Evolutionary conservation across 2,113 vertebrate species (phyloP), one percentile per base, ranked within the genome.

Genomic region (Halcyon malimbica): DNA sequence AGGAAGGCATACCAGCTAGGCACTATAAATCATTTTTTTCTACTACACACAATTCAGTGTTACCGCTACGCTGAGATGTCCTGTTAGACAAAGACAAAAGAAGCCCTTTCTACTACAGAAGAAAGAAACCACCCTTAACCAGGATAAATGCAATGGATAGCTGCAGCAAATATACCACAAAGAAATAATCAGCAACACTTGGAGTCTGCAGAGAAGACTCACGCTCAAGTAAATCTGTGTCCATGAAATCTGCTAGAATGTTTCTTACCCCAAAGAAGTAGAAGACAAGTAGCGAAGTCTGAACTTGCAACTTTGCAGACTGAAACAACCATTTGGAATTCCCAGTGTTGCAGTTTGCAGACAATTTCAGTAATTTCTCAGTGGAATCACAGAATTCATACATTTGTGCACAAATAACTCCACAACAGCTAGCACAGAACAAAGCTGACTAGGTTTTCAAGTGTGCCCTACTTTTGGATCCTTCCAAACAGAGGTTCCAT

Each of bases 391-490:
- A 48, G 21, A 90, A 88, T 56, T 79, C 23, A 16, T 18, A 53
- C 10, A 5, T 69, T 69, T 74, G 50, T 23, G 37, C 71, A 86
- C 37, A 80, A 70, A 63, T 85, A 73, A 53, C 68, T 90, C 31
- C 71, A 42, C 41, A 79, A 39, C 37, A 83, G 63, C 71, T 65
- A 83, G n/a, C 75, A 92, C 5, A 83, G 68, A 90, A 95, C 85
- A 97, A 93, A 92, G 75, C 54, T 86, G 67, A 90, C 39, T 23
- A 69, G 67, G 79, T 83, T 96, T 94, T 95, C 79, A 94, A 86
- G 76, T 6, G 16, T 90, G 94, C n/a, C 85, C 94, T 92, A 95
- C 63, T 94, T 96, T 53, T 74, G 63, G 26, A 90, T 84, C 46
- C n/a, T 92, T 80, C 31, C 75, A 79, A 94, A 93, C 28, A 85